Evolutionary conservation across 2,888 invertebrate species (phyloP), one percentile per base, ranked within the genome.

Genomic region (Erebia ligea): DNA sequence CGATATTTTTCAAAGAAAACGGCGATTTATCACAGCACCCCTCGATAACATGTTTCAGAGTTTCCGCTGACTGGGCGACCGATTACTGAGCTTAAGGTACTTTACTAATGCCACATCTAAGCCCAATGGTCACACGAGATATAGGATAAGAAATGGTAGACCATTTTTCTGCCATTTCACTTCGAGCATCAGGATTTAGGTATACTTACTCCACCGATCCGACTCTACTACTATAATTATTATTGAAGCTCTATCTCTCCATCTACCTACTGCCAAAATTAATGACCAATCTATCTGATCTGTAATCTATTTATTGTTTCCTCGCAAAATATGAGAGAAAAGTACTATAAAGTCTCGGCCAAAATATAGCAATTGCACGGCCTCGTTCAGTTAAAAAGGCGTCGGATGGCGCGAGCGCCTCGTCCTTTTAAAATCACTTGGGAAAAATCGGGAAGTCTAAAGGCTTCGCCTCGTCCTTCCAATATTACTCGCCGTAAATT

Each of bases 21-120:
- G 82, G 78, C 87, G 78, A 91, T 90, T 89, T 90, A 91, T 92
- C 91, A 90, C 86, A 80, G 79, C 81, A 80, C 82, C 87, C 88
- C 86, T 85, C 85, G 84, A 87, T 86, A 87, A 84, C 84, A 82
- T 81, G 82, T 81, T 83, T 85, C 83, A 84, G 79, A 78, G 81
- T 87, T 86, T 85, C 85, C 82, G 85, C 84, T 84, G 63, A 68
- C 63, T 63, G 57, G 48, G 25, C 62, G 62, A 56, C 42, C 70
- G 67, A 70, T 70, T 67, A 70, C 70, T 57, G 59, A 40, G 59
- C 66, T 61, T 40, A 42, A 67, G 62, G 67, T 62, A 61, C 34
- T 6, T 6, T 34, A 34, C 25, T 61, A 61, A 50, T 52, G 17
- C 48, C 40, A 62, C 64, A 66, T 56, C 70, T 59, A 61, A 9